Evolutionary conservation across 2,888 invertebrate species (phyloP).

Genomic region (Phlogophora meticulosa): DNA sequence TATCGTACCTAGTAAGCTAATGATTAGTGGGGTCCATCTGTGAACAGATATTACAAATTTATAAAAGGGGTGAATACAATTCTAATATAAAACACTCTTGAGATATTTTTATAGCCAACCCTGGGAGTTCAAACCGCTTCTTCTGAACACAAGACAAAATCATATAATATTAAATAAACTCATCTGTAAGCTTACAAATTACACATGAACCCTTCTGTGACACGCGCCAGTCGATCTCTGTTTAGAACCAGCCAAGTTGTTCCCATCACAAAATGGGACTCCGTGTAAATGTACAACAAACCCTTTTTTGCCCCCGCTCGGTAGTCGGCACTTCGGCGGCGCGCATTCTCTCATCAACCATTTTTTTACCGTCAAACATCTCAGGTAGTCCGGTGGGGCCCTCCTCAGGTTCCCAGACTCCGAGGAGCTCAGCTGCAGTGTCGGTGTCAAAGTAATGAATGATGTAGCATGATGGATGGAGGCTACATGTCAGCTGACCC

Average conservation of each 20-base stretch:
- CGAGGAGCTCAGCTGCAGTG: slow-evolving; percentile 23
- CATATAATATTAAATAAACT: not conserved
- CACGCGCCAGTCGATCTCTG: not conserved
- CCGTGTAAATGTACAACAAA: slow-evolving; percentile 21
- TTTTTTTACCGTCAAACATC: slow-evolving; percentile 15
- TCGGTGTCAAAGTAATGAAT: slow-evolving; percentile 53
- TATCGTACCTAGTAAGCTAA: too few species aligned
- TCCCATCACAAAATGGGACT: slow-evolving; percentile 13
- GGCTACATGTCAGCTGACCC: slow-evolving; percentile 44
- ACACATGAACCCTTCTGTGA: not conserved
- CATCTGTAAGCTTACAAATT: not conserved
- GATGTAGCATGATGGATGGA: slow-evolving; percentile 49
- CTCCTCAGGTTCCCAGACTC: slow-evolving; percentile 18
- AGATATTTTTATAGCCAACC: too few species aligned
- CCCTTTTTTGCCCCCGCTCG: slow-evolving; percentile 35
- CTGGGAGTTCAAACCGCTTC: too few species aligned
- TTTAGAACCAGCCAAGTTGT: slow-evolving; percentile 5
- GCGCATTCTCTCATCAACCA: slow-evolving; percentile 21
- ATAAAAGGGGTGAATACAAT: too few species aligned
- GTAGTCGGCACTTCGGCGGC: slow-evolving; percentile 14
- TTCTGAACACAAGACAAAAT: too few species aligned
- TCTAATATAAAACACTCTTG: too few species aligned
- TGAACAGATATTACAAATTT: too few species aligned
- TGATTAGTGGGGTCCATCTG: too few species aligned
- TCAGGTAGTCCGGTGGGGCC: slow-evolving; percentile 53